Evolutionary conservation across 2,113 vertebrate species (phyloP).

Genomic region (Bos javanicus): DNA sequence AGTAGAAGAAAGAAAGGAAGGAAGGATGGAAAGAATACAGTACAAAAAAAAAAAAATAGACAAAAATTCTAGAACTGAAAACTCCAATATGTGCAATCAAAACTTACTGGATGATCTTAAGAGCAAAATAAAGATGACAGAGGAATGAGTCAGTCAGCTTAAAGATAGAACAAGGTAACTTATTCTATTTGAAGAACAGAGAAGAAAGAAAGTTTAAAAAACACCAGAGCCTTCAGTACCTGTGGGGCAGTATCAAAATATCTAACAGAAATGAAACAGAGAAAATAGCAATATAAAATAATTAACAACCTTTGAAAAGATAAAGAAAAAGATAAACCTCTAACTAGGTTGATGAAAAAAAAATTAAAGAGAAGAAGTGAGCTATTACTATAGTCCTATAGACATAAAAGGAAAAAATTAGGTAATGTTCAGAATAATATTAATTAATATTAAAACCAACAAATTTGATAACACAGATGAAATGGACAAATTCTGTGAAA

Average conservation of each 20-base stretch:
- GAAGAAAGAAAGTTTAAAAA: not conserved
- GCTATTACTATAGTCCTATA: too few species aligned
- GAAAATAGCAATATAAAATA: not conserved
- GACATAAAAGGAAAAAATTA: not conserved
- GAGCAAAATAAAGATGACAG: not conserved
- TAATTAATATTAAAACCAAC: not conserved
- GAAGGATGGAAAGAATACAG: not conserved
- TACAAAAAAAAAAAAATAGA: not conserved
- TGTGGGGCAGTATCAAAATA: not conserved
- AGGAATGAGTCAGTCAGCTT: not conserved
- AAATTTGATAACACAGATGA: not conserved
- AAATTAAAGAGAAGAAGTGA: not conserved
- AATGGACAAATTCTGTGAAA: not conserved
- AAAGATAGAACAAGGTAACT: not conserved
- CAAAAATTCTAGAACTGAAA: not conserved
- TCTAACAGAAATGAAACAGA: not conserved
- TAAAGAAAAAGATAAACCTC: not conserved
- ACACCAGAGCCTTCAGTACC: not conserved
- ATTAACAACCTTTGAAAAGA: not conserved
- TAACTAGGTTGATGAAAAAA: not conserved
- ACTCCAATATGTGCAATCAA: not conserved
- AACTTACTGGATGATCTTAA: not conserved
- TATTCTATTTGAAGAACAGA: not conserved
- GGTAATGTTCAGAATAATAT: not conserved
- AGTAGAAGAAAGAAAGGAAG: too few species aligned